phyloP scores from a whole-genome alignment of 2,888 invertebrate genomes.

The Griposia aprilina region DNA sequence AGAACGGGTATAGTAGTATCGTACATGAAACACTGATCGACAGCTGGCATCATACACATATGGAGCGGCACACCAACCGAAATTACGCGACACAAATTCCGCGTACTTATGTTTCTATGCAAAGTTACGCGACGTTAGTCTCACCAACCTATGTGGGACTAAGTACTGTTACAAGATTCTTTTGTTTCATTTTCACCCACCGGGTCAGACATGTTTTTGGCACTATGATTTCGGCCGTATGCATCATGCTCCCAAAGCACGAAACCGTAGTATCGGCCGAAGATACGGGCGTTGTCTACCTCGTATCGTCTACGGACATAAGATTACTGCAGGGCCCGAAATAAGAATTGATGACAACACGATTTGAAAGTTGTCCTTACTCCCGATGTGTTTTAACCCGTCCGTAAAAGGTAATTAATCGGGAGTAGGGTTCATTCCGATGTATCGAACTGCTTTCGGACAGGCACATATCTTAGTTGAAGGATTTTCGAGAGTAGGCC shows the following conservation, averaged over 20 bases:
- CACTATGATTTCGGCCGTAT: not conserved
- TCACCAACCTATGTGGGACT: not conserved
- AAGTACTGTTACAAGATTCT: not conserved
- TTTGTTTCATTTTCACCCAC: not conserved
- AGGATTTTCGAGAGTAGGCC: no score
- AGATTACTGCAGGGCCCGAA: no score
- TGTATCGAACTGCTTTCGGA: no score
- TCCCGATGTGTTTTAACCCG: no score
- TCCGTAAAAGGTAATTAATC: no score
- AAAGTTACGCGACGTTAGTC: not conserved
- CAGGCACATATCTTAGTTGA: no score
- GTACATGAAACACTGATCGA: constrained; percentile 11
- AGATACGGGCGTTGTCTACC: no score
- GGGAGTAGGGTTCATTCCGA: no score
- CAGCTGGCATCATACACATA: constrained; percentile 10
- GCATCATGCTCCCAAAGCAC: not conserved
- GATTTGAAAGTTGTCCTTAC: no score
- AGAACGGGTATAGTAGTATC: constrained; percentile 17
- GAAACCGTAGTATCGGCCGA: no score
- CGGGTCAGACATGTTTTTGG: not conserved
- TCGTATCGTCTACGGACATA: no score
- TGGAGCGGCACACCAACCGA: constrained; percentile 7
- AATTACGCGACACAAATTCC: constrained; percentile 11
- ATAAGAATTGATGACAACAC: no score
- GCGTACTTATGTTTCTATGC: not conserved